Evolutionary conservation across 1,140 invertebrate species (phyloP).

Genomic region (Sycophaga agraensis): DNA sequence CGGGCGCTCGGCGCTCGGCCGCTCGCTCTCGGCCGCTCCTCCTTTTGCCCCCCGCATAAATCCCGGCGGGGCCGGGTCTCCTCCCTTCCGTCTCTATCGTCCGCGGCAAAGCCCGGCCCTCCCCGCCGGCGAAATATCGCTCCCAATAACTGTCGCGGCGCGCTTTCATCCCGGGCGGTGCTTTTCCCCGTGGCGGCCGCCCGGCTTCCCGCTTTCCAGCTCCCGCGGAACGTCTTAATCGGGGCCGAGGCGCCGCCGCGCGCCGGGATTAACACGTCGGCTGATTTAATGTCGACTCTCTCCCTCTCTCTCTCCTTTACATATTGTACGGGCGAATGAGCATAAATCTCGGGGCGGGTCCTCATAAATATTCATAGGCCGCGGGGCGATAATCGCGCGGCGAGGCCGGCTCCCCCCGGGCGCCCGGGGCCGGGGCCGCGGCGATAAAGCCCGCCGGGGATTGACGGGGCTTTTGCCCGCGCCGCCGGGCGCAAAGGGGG

Average conservation of each 20-base stretch:
- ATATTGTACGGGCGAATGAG: constrained; percentile 14
- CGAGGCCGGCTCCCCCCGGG: too few species aligned
- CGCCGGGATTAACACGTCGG: constrained; percentile 17
- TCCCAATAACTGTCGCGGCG: constrained; percentile 7
- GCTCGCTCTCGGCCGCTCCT: constrained; percentile 34
- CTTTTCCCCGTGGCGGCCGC: too few species aligned
- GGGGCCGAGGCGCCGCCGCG: too few species aligned
- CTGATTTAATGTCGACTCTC: constrained; percentile 18
- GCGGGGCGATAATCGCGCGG: too few species aligned
- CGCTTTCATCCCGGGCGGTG: too few species aligned
- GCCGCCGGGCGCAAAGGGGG: too few species aligned
- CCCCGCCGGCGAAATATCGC: neutral
- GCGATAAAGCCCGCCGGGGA: too few species aligned
- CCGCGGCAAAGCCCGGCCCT: neutral
- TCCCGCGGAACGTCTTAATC: too few species aligned
- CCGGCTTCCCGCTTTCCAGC: too few species aligned
- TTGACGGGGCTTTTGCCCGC: too few species aligned
- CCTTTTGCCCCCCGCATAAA: constrained; percentile 54
- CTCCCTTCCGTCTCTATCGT: constrained; percentile 24
- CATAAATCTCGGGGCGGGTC: constrained; percentile 11
- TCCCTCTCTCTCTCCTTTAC: constrained; percentile 10
- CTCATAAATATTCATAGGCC: constrained; percentile 2
- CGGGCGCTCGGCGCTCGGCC: neutral
- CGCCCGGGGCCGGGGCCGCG: too few species aligned
- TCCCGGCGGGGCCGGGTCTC: constrained; percentile 41